phyloP scores from a whole-genome alignment of 2,888 invertebrate genomes.

The Margaritifera margaritifera region DNA sequence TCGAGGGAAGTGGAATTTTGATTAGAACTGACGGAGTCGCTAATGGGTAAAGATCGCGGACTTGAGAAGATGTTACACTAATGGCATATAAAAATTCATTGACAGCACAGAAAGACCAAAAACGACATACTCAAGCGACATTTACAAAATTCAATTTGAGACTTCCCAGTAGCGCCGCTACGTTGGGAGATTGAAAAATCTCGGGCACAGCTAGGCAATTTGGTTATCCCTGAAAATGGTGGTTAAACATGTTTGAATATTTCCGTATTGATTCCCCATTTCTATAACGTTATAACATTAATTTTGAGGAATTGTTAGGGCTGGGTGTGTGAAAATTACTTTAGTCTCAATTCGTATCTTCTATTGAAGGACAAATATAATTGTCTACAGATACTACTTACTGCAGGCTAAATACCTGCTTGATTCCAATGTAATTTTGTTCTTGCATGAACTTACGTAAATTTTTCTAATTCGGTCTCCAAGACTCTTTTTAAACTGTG shows the following conservation, averaged over 20 bases:
- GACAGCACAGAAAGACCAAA: constrained; percentile 33
- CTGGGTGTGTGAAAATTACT: constrained; percentile 61
- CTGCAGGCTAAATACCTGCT: not conserved
- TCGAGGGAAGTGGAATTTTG: constrained; percentile 33
- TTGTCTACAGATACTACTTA: constrained; percentile 22
- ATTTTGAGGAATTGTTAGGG: constrained; percentile 55
- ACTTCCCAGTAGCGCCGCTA: constrained; percentile 45
- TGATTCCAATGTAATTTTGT: not conserved
- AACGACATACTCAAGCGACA: constrained; percentile 47
- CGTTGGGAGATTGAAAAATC: constrained; percentile 39
- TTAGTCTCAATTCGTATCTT: constrained; percentile 55
- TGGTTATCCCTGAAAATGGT: constrained; percentile 53
- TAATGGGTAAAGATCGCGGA: constrained; percentile 56
- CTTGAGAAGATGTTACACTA: constrained; percentile 36
- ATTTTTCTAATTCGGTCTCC: not conserved
- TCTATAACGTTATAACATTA: constrained; percentile 60
- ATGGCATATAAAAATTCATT: constrained; percentile 50
- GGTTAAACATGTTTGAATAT: constrained; percentile 64
- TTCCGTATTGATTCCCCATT: constrained; percentile 54
- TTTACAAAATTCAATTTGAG: constrained; percentile 64
- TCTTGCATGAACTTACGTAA: not conserved
- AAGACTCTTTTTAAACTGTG: too few species aligned
- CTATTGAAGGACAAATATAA: constrained; percentile 46
- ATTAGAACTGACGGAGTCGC: constrained; percentile 60
- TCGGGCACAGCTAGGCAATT: constrained; percentile 42